Evolutionary conservation across 1,140 invertebrate species (phyloP).

Genomic region (Papilio aristodemus): DNA sequence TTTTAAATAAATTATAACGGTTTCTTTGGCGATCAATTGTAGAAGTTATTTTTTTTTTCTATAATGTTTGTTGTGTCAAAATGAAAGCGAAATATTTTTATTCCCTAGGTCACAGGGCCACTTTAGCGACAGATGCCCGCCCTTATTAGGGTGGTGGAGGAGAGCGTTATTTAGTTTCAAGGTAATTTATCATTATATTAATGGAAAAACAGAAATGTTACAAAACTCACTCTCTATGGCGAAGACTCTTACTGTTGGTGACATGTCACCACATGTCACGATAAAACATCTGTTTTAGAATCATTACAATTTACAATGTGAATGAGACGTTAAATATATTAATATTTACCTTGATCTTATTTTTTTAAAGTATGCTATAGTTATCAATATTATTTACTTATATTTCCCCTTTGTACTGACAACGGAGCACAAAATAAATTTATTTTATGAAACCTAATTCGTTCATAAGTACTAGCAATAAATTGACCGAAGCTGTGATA

Average conservation of each 20-base stretch:
- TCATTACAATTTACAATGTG: too few relatives aligned
- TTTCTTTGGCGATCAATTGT: constrained; percentile 10
- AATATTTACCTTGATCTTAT: neutral
- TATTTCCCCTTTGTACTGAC: neutral
- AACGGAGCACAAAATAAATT: neutral
- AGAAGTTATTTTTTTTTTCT: neutral
- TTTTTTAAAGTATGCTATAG: neutral
- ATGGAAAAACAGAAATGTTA: neutral
- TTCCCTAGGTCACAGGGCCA: constrained; percentile 70
- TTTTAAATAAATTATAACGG: constrained; percentile 4
- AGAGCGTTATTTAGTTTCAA: constrained; percentile 67
- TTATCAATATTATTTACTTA: neutral
- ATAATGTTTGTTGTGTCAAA: constrained; percentile 27
- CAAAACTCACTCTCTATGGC: neutral
- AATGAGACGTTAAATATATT: neutral
- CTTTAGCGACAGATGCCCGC: constrained; percentile 76
- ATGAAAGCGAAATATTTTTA: constrained; percentile 29
- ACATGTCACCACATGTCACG: too few relatives aligned
- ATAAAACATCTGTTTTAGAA: too few relatives aligned
- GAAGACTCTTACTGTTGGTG: too few relatives aligned
- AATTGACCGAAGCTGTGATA: neutral
- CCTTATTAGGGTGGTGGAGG: constrained; percentile 74
- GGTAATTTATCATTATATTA: constrained; percentile 42
- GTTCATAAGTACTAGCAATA: neutral
- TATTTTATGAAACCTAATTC: neutral